Evolutionary conservation across 2,113 vertebrate species (phyloP).

Genomic region (Scomber japonicus): DNA sequence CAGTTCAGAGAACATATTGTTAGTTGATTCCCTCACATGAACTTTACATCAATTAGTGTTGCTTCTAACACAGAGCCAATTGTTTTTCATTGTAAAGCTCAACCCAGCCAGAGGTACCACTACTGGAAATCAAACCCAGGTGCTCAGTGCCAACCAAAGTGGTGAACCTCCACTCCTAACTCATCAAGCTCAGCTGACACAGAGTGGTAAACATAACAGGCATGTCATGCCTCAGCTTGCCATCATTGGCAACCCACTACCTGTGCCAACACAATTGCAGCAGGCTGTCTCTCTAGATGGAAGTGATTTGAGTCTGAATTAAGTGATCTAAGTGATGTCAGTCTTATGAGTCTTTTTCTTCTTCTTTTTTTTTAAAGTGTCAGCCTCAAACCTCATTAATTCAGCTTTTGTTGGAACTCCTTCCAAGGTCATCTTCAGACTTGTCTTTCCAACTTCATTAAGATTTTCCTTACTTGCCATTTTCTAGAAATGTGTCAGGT

Average conservation of each 20-base stretch:
- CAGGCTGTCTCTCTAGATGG: not conserved
- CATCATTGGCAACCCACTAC: not conserved
- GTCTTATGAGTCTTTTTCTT: not conserved
- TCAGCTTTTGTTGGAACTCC: not conserved
- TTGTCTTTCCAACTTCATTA: no score
- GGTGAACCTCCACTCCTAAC: not conserved
- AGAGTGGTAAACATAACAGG: not conserved
- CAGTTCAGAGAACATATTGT: not conserved
- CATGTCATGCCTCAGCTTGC: not conserved
- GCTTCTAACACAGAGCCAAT: not conserved
- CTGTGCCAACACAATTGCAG: constrained; percentile 10
- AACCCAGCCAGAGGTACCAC: not conserved
- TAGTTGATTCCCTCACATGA: not conserved
- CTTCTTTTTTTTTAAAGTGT: not conserved
- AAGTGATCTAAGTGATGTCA: not conserved
- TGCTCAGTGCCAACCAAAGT: not conserved
- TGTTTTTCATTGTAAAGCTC: not conserved
- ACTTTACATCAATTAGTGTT: not conserved
- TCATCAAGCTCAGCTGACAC: constrained; percentile 13
- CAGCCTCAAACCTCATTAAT: not conserved
- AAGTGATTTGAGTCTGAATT: not conserved
- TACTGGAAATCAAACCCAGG: not conserved
- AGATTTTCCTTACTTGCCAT: no score
- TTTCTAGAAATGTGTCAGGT: no score
- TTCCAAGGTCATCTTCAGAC: not conserved